Percentiles rank a stretch among this genome's conserved stretches.
These are phyloP conservation scores for Nephila pilipes DNA, from an alignment of 1,140 invertebrate species.

Conservation along the genomic window DNA sequence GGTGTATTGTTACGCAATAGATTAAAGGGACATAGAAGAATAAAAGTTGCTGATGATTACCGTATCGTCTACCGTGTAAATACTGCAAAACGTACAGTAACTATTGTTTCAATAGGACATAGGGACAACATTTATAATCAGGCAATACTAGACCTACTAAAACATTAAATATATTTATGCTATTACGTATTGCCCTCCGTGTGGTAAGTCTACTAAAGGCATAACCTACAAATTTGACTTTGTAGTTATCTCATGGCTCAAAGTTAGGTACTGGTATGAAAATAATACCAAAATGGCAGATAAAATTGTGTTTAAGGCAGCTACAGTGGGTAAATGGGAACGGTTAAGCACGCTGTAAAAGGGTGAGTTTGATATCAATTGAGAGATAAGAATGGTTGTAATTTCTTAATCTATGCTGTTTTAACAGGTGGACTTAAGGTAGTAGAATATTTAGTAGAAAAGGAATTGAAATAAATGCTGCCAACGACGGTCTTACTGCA, in stretches of 20 bases:
- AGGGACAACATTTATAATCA: background rate
- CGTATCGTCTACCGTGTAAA: background rate
- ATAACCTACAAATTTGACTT: conserved; percentile 48
- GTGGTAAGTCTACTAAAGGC: conserved; percentile 11
- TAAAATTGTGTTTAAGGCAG: conserved; percentile 59
- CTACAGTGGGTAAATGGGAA: conserved; percentile 56
- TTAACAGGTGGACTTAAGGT: conserved; percentile 26
- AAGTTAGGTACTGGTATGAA: conserved; percentile 36
- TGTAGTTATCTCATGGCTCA: conserved; percentile 28
- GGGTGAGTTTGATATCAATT: conserved; percentile 28
- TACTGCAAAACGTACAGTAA: background rate
- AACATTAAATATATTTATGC: background rate
- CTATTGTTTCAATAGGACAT: background rate
- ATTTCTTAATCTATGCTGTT: conserved; percentile 20
- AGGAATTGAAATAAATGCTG: conserved; percentile 7
- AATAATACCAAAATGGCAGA: conserved; percentile 57
- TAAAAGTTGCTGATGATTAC: background rate
- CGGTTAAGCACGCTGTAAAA: conserved; percentile 21
- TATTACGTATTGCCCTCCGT: too few species aligned
- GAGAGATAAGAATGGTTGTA: background rate
- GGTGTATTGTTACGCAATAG: too few species aligned
- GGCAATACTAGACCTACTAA: background rate
- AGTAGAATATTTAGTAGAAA: too few species aligned
- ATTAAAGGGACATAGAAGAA: background rate
- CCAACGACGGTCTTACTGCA: background rate